Evolutionary conservation across 2,113 vertebrate species (phyloP), one percentile per base, ranked within the genome.

Genomic region (Tichodroma muraria): DNA sequence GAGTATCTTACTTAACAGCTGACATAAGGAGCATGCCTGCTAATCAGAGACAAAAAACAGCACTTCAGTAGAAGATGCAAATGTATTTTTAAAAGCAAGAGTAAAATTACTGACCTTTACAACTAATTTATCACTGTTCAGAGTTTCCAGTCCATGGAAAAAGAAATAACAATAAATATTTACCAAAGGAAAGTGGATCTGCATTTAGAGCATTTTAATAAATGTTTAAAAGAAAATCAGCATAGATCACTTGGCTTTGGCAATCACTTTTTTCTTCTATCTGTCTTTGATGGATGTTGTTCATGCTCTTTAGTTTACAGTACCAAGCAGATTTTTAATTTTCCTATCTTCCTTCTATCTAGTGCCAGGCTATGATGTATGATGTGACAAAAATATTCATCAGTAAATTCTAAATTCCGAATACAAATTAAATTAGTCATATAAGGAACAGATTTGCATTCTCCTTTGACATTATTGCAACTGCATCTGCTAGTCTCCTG

Each of bases 271-370:
- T 92, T 92, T 95, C 78, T 92, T 94, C 57, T 42, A 59, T 95
- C 52, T 93, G 24, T 68, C 84, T 95, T 97, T 94, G 90, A 97
- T 95, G 80, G 90, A 97, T 96, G 85, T 75, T 97, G 52, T 91
- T 94, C 93, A 90, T 78, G 79, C 54, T 85, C 82, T 65, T 94
- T 88, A 94, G 92, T 97, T 96, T 96, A 91, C 68, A 82, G 85
- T 96, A 96, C 92, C 53, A 95, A 96, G 66, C 25, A 90, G 52
- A 22, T 79, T 96, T 97, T 97, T 94, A 96, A 95, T 94, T 97
- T 96, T 89, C 89, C 38, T 85, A 25, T 61, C 82, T 96, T 94
- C 33, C 12, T 72, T 33, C 47, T 95, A 52, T 93, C 86, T 57
- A 33, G 10, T 73, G 87, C 42, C 87, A 94, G 38, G 17, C 52